Base-by-base conservation (phyloP, 2,797 vertebrate species). In the Brachyrhaphis roseni region DNA sequence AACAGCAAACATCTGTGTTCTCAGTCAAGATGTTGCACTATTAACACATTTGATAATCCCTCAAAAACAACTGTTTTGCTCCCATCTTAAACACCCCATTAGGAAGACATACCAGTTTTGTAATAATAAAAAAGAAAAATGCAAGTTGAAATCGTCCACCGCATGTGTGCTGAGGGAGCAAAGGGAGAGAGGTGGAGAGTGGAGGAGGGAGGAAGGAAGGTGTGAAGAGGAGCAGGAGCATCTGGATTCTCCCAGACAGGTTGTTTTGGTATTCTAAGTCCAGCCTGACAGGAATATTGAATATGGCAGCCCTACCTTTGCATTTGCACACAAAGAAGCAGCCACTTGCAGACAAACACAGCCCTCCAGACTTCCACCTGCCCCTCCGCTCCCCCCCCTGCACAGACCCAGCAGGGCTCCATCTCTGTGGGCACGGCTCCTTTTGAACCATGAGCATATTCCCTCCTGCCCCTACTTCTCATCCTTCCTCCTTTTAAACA, bases 251-350 rank as follows among this genome's bases (percentile, higher is more conserved):
- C 81, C 85, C 88, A 89, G 91, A 92, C 91, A 91, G 87, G 90
- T 93, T 93, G 91, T 91, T 94, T 94, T 93, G 89, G 90, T 91
- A 91, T 90, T 93, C 90, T 81, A 84, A 90, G 90, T 92, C 85
- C 77, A 66, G 83, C 83, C 89, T 91, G 91, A 91, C 85, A 88
- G 79, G 90, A 90, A 93, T 94, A 92, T 93, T 93, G 90, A 93
- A 92, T 92, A 91, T 87, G 86, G 82, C 86, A 92, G 92, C 86
- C 78, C 85, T 82, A 77, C 88, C 79, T 92, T 88, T 92, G 91
- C 89, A 91, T 91, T 77, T 79, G 80, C 86, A 91, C 89, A 91
- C 89, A 92, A 92, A 92, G 87, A 85, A 91, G 85, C 80, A 87
- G 78, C 57, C 84, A 77, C 83, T 83, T 84, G 82, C 80, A 84